These are phyloP conservation scores for Dermatemys mawii DNA, from an alignment of 2,113 vertebrate species.

Conservation along the genomic window DNA sequence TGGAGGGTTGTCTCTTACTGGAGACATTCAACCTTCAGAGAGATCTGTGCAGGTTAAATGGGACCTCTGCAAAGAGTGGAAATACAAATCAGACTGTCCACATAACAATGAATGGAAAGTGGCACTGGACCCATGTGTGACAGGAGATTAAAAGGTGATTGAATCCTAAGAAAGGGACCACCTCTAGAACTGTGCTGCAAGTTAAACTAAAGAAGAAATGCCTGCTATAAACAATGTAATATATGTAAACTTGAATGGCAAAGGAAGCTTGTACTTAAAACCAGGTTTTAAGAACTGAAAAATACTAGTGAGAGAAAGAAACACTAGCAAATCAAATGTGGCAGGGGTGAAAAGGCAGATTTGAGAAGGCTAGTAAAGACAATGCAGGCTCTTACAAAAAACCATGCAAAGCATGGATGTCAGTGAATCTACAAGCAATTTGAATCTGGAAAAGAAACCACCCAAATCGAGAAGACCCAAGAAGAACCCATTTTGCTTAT, in stretches of 20 bases:
- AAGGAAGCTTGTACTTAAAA: not conserved
- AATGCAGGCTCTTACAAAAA: constrained; percentile 7
- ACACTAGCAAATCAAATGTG: constrained; percentile 51
- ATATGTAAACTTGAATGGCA: not conserved
- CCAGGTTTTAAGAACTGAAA: not conserved
- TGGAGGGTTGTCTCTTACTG: not conserved
- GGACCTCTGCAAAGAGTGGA: not conserved
- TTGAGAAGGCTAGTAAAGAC: constrained; percentile 20
- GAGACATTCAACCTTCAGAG: not conserved
- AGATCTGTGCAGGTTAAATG: not conserved
- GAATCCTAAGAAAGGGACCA: constrained; percentile 44
- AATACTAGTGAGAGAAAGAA: constrained; percentile 13
- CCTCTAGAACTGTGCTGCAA: not conserved
- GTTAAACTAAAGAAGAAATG: not conserved
- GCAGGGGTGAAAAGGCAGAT: constrained; percentile 47
- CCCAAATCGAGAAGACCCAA: no score
- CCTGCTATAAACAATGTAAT: constrained; percentile 12
- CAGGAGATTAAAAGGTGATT: constrained; percentile 17
- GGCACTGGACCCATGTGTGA: not conserved
- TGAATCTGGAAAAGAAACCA: not conserved
- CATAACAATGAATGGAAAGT: not conserved
- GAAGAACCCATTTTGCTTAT: no score
- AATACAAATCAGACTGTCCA: not conserved
- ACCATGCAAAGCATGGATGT: not conserved
- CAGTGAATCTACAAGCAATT: not conserved